A percentile compares a stretch with the other conserved stretches of the same genome.
Evolutionary conservation across 1,140 invertebrate species (phyloP).

Genomic region (Bombus pascuorum): DNA sequence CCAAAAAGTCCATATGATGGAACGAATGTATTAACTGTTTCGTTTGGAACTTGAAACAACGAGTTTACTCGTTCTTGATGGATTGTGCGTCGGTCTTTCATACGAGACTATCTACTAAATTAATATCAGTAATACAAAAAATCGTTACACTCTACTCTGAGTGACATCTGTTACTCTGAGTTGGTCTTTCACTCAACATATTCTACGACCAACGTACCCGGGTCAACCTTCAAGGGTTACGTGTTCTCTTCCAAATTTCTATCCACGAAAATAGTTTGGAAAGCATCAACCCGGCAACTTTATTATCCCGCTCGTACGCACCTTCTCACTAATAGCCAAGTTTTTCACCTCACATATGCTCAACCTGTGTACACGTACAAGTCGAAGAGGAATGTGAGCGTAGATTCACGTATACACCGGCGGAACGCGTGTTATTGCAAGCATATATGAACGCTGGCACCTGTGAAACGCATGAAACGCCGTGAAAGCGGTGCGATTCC

Average conservation of each 20-base stretch:
- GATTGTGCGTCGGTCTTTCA: neutral
- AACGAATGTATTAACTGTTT: neutral
- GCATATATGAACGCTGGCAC: neutral
- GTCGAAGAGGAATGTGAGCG: neutral
- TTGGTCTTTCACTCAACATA: no score
- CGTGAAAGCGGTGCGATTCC: slow-evolving; percentile 54
- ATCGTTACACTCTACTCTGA: no score
- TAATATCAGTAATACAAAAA: neutral
- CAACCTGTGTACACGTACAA: neutral
- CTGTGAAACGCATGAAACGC: slow-evolving; percentile 16
- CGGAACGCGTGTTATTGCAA: neutral
- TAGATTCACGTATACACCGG: neutral
- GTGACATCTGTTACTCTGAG: no score
- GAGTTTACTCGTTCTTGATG: neutral
- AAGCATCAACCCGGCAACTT: neutral
- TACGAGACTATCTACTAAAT: no score
- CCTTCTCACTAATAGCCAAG: neutral
- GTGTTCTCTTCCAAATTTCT: neutral
- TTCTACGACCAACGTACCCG: no score
- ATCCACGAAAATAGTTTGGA: neutral
- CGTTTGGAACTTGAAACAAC: neutral
- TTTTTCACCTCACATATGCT: neutral
- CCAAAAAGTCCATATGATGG: neutral
- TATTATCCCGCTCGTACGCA: neutral
- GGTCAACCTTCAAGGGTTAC: neutral